Evolutionary conservation across 2,113 vertebrate genomes (phyloP).

Genomic region (Muscicapa adusta): DNA sequence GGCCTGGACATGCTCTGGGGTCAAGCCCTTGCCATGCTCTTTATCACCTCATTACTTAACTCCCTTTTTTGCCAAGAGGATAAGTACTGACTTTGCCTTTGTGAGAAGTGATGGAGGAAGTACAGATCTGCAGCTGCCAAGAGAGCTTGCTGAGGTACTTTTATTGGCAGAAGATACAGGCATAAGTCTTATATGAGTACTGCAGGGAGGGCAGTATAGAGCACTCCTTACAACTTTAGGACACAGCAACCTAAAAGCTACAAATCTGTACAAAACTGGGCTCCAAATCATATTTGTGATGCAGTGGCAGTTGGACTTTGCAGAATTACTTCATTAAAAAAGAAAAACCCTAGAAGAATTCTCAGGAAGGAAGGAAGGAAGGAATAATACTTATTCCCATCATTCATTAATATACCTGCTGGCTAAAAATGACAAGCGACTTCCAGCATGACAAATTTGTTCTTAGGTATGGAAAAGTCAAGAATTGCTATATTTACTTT

Average conservation of each 20-base stretch:
- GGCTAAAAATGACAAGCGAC: neutral
- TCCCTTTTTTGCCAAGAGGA: neutral
- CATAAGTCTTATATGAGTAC: neutral
- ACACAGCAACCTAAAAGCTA: neutral
- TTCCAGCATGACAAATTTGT: neutral
- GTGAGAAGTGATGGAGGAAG: neutral
- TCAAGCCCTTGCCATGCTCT: neutral
- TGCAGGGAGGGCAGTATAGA: neutral
- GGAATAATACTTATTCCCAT: neutral
- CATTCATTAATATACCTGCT: neutral
- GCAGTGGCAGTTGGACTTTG: neutral
- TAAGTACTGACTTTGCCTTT: neutral
- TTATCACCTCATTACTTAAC: neutral
- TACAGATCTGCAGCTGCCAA: neutral
- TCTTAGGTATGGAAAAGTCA: neutral
- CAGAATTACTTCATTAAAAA: neutral
- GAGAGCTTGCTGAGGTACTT: neutral
- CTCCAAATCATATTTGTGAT: neutral
- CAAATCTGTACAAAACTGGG: neutral
- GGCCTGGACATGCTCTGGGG: neutral
- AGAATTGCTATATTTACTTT: neutral
- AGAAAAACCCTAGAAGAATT: neutral
- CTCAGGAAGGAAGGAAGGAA: neutral
- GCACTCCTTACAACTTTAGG: neutral
- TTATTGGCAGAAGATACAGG: neutral